A percentile compares a stretch with the other conserved stretches of the same genome.
These are phyloP conservation scores for Leptocoma aspasia DNA, from an alignment of 2,113 vertebrate species.

Conservation along the genomic window DNA sequence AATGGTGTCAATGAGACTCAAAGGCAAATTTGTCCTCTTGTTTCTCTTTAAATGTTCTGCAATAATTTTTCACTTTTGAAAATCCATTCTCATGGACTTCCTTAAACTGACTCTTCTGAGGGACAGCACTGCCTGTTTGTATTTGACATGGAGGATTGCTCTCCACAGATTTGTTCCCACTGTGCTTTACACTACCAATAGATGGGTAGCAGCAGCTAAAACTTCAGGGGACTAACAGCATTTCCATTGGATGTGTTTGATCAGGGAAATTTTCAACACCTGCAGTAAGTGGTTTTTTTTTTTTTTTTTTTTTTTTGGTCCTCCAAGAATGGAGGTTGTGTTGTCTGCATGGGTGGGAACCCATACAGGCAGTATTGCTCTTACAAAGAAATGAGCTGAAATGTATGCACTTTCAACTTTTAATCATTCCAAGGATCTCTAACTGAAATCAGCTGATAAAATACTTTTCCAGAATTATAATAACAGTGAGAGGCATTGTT, in stretches of 20 bases:
- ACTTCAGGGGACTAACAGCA: not conserved
- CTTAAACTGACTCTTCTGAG: not conserved
- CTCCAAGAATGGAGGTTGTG: not conserved
- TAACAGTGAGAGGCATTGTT: not conserved
- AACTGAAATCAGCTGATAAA: not conserved
- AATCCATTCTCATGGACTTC: not conserved
- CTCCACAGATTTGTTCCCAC: not conserved
- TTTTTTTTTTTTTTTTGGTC: rapidly evolving
- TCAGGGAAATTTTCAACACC: not conserved
- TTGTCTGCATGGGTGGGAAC: not conserved
- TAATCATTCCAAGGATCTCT: not conserved
- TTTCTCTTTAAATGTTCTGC: not conserved
- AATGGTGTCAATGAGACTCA: not conserved
- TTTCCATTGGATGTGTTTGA: not conserved
- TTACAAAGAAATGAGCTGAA: not conserved
- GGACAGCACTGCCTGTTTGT: not conserved
- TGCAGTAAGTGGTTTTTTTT: not conserved
- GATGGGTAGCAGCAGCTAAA: not conserved
- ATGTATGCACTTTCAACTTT: not conserved
- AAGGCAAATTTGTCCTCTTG: not conserved
- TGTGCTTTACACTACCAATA: not conserved
- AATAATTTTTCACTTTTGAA: not conserved
- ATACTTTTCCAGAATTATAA: not conserved
- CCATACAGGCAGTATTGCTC: not conserved
- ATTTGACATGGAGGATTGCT: not conserved